Evolutionary conservation across 2,113 vertebrate species (phyloP), one percentile per base, ranked within the genome.

Genomic region (Gallinago jamesoni): DNA sequence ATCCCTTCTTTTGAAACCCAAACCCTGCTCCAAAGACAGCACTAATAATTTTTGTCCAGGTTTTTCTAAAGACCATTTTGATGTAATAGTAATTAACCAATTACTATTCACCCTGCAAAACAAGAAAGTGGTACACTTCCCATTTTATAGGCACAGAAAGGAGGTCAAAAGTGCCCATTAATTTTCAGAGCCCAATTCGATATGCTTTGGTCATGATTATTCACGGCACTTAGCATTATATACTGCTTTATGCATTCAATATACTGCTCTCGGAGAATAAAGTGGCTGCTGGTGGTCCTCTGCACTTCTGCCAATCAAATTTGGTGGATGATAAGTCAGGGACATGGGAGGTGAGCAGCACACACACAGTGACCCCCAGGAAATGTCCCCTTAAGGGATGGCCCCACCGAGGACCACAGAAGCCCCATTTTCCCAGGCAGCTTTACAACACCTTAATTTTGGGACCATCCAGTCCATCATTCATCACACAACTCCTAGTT

Each of bases 161-260:
- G 62, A 89, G 84, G 82, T 89, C 93, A 91, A 63, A 97, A 94
- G 90, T 93, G 70, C 81, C 86, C 70, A 63, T 76, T 79, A 87
- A 89, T 93, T 96, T 85, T 70, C 53, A 87, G 70, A 91, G 57
- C 18, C 45, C 0, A 0, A 91, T 94, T 90, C 10, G 55, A 39
- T 76, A 74, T 50, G 87, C 91, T 84, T 85, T 24, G 55, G 82
- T 12, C 63, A 13, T 11, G 53, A 90, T 96, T 96, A 87, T 87
- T 83, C 87, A 37, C 2, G 63, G 94, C 62, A 62, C 41, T 96
- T 88, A 74, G 55, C 70, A 77, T 85, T 80, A 73, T 35, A 62
- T 25, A 47, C 17, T 63, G 13, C 66, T 66, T 84, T 16, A 55
- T 50, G 45, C 37, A 53, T 30, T n/a, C 90, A 80, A 1, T 59